These are phyloP conservation scores for Phenacoccus solenopsis DNA, from an alignment of 1,140 invertebrate species.

Conservation along the genomic window DNA sequence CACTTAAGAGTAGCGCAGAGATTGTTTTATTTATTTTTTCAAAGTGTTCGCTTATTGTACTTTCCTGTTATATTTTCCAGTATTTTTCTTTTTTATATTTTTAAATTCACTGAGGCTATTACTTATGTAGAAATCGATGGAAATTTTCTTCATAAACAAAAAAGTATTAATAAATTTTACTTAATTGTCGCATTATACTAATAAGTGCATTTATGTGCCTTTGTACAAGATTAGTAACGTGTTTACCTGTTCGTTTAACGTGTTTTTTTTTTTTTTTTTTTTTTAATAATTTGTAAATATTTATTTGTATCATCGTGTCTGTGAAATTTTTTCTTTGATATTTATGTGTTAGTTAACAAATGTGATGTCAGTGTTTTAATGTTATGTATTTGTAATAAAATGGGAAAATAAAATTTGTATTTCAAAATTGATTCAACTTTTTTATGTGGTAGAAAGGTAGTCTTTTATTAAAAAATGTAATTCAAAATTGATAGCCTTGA, in stretches of 20 bases:
- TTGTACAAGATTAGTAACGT: not conserved
- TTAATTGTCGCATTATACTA: not conserved
- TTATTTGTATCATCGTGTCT: not conserved
- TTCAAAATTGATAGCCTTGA: too few species aligned
- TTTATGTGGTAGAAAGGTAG: too few species aligned
- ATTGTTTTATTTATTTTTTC: not conserved
- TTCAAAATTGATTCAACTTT: not conserved
- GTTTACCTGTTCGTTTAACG: constrained; percentile 7
- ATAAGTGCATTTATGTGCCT: constrained; percentile 12
- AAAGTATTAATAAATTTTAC: not conserved
- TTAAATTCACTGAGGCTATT: not conserved
- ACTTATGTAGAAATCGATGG: not conserved
- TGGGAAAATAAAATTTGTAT: not conserved
- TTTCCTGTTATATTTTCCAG: not conserved
- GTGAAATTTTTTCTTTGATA: constrained; percentile 9
- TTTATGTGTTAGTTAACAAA: constrained; percentile 16
- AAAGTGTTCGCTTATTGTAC: not conserved
- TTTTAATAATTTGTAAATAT: constrained; percentile 13
- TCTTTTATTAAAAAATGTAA: too few species aligned
- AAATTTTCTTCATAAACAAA: not conserved
- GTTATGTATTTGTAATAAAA: constrained; percentile 10
- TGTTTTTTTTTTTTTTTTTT: not conserved
- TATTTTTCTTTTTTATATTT: not conserved
- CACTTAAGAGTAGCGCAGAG: not conserved
- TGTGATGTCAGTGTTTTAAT: constrained; percentile 18